phyloP scores from a whole-genome alignment of 2,113 vertebrate species.

The Alces alces region DNA sequence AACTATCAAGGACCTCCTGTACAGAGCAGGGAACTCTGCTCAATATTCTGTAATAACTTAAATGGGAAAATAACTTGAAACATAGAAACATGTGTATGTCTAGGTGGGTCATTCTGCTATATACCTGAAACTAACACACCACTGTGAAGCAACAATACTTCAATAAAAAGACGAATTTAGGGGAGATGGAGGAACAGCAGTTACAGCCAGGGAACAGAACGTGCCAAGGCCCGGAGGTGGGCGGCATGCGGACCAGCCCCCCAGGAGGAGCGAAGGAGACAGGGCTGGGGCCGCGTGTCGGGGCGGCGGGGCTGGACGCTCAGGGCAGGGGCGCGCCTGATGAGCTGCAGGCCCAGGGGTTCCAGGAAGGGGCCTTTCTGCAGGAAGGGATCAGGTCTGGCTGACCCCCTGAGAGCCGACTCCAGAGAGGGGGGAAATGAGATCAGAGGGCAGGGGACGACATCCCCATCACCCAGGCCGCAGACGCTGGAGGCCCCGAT shows the following conservation, averaged over 20 bases:
- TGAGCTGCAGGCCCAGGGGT: accelerated
- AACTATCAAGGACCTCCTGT: background rate
- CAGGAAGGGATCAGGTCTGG: background rate
- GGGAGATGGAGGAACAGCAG: background rate
- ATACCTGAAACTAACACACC: background rate
- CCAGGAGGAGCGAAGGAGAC: background rate
- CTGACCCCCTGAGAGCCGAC: background rate
- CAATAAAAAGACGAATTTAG: background rate
- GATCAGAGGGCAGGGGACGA: background rate
- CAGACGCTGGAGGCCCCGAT: background rate
- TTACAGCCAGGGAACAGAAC: too few relatives aligned
- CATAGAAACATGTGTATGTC: background rate
- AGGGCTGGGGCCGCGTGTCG: background rate
- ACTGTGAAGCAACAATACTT: background rate
- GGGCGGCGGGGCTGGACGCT: background rate
- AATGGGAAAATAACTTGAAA: background rate
- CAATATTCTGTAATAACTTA: background rate
- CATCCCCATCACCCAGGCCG: background rate
- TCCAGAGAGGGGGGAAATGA: background rate
- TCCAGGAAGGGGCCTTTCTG: background rate
- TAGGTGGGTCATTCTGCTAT: background rate
- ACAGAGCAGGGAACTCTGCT: background rate
- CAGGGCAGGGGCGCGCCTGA: background rate
- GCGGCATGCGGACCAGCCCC: background rate
- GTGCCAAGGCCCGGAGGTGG: too few relatives aligned